Evolutionary conservation across 2,113 vertebrate species (phyloP).

Genomic region (Ammodytes marinus): DNA sequence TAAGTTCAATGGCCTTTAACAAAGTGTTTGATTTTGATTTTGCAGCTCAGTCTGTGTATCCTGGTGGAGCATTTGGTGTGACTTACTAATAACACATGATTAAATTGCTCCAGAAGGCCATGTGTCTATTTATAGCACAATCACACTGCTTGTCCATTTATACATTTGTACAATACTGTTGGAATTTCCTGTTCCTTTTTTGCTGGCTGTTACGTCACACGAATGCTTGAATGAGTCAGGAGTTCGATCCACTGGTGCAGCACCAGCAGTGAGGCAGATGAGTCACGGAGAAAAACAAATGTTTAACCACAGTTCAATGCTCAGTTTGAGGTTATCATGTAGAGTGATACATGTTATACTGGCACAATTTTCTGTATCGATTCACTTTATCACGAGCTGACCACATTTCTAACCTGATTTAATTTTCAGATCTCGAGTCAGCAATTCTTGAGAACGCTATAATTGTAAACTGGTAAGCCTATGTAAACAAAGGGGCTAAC

Average conservation of each 20-base stretch:
- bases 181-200: slow-evolving; percentile 69
- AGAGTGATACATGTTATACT: not conserved
- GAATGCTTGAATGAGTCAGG: slow-evolving; percentile 23
- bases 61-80: slow-evolving; percentile 7
- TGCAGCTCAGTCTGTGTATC: slow-evolving; percentile 11
- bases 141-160: slow-evolving; percentile 63
- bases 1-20: not conserved
- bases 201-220: not conserved
- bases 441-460: too few relatives aligned
- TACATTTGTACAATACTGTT: slow-evolving; percentile 63
- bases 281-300: slow-evolving; percentile 34
- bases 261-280: slow-evolving; percentile 14
- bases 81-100: slow-evolving; percentile 54
- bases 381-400: slow-evolving; percentile 4
- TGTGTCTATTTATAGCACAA: slow-evolving; percentile 66
- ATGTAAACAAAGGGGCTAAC: too few relatives aligned
- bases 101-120: slow-evolving; percentile 47
- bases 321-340: not conserved
- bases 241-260: slow-evolving; percentile 6
- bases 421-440: not conserved
- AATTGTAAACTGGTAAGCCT: too few relatives aligned
- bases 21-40: not conserved
- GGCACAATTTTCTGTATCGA: not conserved
- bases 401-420: slow-evolving; percentile 10
- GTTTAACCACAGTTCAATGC: not conserved